Evolutionary conservation across 2,113 vertebrate genomes (phyloP).

Genomic region (Oncorhynchus tshawytscha): DNA sequence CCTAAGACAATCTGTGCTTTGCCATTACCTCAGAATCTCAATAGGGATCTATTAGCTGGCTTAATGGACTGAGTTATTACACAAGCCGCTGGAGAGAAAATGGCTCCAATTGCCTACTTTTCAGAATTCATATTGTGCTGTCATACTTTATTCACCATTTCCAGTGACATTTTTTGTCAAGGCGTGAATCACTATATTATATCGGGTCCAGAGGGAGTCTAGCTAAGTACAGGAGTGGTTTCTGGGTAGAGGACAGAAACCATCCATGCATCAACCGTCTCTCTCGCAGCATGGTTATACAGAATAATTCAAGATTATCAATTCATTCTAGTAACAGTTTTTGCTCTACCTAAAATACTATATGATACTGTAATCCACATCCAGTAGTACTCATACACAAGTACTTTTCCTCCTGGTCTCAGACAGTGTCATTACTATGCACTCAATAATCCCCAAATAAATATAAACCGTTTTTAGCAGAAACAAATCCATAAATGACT

Average conservation of each 20-base stretch:
- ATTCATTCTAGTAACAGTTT: too few species aligned
- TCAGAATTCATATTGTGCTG: neutral
- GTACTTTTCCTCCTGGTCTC: too few species aligned
- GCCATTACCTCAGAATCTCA: neutral
- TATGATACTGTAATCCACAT: too few species aligned
- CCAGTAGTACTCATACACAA: too few species aligned
- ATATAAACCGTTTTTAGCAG: too few species aligned
- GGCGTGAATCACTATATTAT: neutral
- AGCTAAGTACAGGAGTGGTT: neutral
- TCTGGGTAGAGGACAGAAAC: neutral
- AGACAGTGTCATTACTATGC: too few species aligned
- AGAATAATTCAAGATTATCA: too few species aligned
- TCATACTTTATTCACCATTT: conserved; percentile 8
- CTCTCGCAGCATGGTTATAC: too few species aligned
- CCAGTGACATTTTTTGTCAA: neutral
- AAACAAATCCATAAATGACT: too few species aligned
- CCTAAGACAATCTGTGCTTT: neutral
- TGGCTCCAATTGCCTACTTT: neutral
- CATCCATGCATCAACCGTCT: too few species aligned
- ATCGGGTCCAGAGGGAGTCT: neutral
- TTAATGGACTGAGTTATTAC: conserved; percentile 9
- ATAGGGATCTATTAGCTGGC: neutral
- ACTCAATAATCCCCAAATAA: too few species aligned
- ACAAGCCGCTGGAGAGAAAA: neutral
- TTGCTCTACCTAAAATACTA: too few species aligned